These are phyloP conservation scores for Cinclus mexicanus DNA, from an alignment of 2,113 vertebrate genomes.

Conservation along the genomic window DNA sequence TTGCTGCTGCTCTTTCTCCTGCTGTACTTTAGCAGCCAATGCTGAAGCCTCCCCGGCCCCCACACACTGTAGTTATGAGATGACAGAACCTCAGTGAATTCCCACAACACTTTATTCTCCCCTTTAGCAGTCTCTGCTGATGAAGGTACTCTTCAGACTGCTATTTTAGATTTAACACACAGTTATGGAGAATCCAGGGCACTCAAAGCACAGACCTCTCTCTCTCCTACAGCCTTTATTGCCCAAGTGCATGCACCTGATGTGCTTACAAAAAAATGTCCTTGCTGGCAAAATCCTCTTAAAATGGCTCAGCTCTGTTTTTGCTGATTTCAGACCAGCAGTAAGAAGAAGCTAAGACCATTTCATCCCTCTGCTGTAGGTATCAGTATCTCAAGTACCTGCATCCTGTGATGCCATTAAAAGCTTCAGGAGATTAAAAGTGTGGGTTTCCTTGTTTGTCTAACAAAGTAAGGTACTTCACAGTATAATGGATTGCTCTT, in stretches of 20 bases:
- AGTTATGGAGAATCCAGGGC: background rate
- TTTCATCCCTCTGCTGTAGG: slow-evolving; percentile 40
- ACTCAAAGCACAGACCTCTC: slow-evolving; percentile 17
- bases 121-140: background rate
- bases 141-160: background rate
- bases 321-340: slow-evolving; percentile 3
- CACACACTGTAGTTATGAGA: background rate
- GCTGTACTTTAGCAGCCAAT: fast-evolving
- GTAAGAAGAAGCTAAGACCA: background rate
- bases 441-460: slow-evolving; percentile 40
- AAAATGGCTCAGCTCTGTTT: background rate
- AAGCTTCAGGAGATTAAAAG: slow-evolving; percentile 50
- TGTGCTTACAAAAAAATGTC: slow-evolving; percentile 32
- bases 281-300: slow-evolving; percentile 23
- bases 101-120: background rate
- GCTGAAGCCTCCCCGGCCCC: background rate
- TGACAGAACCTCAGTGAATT: background rate
- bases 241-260: slow-evolving; percentile 1
- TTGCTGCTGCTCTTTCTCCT: background rate
- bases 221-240: background rate
- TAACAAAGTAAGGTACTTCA: slow-evolving; percentile 47
- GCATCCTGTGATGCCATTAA: slow-evolving; percentile 47
- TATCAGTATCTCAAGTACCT: slow-evolving; percentile 39
- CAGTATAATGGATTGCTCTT: slow-evolving; percentile 34
- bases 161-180: slow-evolving; percentile 21